These are phyloP conservation scores for Brachionichthys hirsutus DNA, from an alignment of 2,113 vertebrate genomes.

Conservation along the genomic window DNA sequence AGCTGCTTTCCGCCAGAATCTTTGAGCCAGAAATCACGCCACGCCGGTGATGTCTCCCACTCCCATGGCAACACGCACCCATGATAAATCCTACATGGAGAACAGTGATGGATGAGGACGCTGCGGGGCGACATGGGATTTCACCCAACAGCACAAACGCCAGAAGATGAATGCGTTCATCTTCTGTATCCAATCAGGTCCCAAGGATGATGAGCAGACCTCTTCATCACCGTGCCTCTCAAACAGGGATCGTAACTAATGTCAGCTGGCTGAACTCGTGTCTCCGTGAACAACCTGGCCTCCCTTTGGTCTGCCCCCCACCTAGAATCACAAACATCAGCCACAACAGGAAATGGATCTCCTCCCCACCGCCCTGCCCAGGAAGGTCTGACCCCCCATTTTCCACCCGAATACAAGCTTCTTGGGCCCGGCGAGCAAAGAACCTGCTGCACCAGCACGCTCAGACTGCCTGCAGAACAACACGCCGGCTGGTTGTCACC, in stretches of 20 bases:
- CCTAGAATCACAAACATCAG: conserved; percentile 36
- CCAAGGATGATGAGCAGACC: conserved; percentile 46
- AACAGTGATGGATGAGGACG: conserved; percentile 48
- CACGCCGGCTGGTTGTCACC: conserved; percentile 3
- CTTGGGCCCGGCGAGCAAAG: conserved; percentile 29
- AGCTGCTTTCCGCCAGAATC: no score
- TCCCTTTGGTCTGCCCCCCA: conserved; percentile 56
- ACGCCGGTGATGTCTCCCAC: no score
- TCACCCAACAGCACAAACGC: conserved; percentile 26
- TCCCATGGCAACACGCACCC: no score
- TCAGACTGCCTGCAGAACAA: conserved; percentile 11
- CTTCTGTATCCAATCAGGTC: conserved; percentile 51
- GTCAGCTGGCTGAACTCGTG: conserved; percentile 32
- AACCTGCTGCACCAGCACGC: conserved; percentile 32
- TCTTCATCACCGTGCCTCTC: conserved; percentile 17
- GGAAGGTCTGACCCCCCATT: conserved; percentile 43
- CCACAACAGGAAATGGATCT: conserved; percentile 16
- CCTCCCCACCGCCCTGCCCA: conserved; percentile 37
- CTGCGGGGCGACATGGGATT: conserved; percentile 18
- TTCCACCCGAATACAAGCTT: conserved; percentile 46
- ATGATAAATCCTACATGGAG: conserved; percentile 8
- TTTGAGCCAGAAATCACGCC: no score
- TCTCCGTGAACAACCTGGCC: conserved; percentile 35
- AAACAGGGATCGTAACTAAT: conserved; percentile 33
- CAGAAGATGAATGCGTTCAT: conserved; percentile 41